Conservation (phyloP, 2,888 invertebrate species). For the Xanthorhoe spadicearia region DNA sequence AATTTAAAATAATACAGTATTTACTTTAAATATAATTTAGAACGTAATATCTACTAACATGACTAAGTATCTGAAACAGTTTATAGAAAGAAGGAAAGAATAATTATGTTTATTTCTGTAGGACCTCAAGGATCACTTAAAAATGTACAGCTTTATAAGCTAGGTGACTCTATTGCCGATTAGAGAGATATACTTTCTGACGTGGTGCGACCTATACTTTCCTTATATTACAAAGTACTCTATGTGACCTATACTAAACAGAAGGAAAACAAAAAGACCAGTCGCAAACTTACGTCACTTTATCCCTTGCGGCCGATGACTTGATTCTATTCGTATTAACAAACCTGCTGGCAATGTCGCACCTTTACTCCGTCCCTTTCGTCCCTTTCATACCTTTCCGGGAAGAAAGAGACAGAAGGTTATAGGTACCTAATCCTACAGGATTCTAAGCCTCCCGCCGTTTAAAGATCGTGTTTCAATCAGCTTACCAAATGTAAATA, state of each 20-base stretch:
- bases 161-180: too few relatives aligned
- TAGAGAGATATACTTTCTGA: too few relatives aligned
- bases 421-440: constrained; percentile 65
- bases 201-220: too few relatives aligned
- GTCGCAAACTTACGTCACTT: constrained; percentile 30
- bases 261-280: background rate
- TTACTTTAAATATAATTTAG: too few relatives aligned
- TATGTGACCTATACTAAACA: too few relatives aligned
- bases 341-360: constrained; percentile 51
- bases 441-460: constrained; percentile 61
- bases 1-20: background rate
- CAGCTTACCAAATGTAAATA: constrained; percentile 49
- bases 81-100: too few relatives aligned
- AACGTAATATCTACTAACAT: too few relatives aligned
- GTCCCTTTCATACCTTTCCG: constrained; percentile 49
- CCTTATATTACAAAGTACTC: too few relatives aligned
- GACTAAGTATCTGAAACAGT: too few relatives aligned
- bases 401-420: constrained; percentile 51
- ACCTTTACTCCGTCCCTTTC: constrained; percentile 42
- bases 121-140: too few relatives aligned
- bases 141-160: too few relatives aligned
- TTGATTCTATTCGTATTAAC: constrained; percentile 41
- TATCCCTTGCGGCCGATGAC: constrained; percentile 28
- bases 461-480: constrained; percentile 72
- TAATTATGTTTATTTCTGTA: too few relatives aligned